phyloP scores from a whole-genome alignment of 2,888 invertebrate genomes.

The Punctoribates punctum region DNA sequence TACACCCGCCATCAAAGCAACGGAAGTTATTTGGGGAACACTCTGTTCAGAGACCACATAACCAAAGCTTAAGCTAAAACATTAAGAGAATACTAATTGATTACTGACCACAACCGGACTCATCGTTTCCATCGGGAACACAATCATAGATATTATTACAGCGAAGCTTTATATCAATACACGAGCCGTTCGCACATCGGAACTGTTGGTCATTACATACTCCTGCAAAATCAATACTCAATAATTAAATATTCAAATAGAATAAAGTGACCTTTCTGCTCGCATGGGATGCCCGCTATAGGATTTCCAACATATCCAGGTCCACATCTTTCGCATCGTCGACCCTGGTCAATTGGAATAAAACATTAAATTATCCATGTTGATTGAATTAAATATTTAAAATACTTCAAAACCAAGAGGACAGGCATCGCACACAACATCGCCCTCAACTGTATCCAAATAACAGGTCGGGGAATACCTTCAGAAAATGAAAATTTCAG shows the following conservation, averaged over 20 bases:
- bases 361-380: background rate
- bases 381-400: background rate
- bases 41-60: background rate
- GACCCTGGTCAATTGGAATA: slow-evolving; percentile 9
- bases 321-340: slow-evolving; percentile 52
- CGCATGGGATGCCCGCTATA: background rate
- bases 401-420: slow-evolving; percentile 55
- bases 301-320: slow-evolving; percentile 57
- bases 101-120: slow-evolving; percentile 39
- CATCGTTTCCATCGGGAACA: slow-evolving; percentile 39
- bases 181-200: slow-evolving; percentile 62
- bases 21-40: slow-evolving; percentile 52
- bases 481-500: background rate
- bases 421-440: slow-evolving; percentile 57
- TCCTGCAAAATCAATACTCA: background rate
- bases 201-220: slow-evolving; percentile 56
- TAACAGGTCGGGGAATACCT: slow-evolving; percentile 57
- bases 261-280: slow-evolving; percentile 20
- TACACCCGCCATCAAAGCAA: slow-evolving; percentile 50
- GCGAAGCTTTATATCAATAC: slow-evolving; percentile 55
- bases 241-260: background rate
- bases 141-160: slow-evolving; percentile 43
- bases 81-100: background rate
- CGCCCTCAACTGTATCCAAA: slow-evolving; percentile 54
- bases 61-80: background rate